A percentile compares a stretch with the other conserved stretches of the same genome.
These are phyloP conservation scores for Fopius arisanus DNA, from an alignment of 1,140 invertebrate genomes.

Conservation along the genomic window DNA sequence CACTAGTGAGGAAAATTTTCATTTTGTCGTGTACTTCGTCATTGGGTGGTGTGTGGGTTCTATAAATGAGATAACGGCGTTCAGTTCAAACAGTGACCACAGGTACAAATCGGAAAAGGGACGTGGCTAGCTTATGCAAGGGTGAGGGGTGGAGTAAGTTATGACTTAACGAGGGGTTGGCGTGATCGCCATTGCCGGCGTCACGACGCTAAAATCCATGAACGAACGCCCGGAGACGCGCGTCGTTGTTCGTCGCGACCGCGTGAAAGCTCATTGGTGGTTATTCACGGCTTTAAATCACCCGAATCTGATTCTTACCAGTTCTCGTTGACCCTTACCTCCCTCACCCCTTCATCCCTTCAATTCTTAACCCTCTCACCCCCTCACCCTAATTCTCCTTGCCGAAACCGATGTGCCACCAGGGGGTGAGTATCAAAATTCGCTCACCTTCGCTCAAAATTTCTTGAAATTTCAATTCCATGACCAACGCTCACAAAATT, in stretches of 20 bases:
- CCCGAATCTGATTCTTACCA: slow-evolving; percentile 48
- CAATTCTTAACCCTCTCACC: not conserved
- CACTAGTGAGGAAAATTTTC: not conserved
- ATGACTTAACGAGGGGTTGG: slow-evolving; percentile 65
- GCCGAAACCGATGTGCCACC: too few relatives aligned
- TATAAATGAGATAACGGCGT: slow-evolving; percentile 2
- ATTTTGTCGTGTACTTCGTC: not conserved
- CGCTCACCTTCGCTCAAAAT: too few relatives aligned
- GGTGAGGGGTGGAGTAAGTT: slow-evolving; percentile 55
- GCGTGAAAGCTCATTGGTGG: slow-evolving; percentile 21
- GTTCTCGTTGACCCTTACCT: not conserved
- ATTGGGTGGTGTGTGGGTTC: not conserved
- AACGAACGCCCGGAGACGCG: not conserved
- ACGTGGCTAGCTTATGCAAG: not conserved
- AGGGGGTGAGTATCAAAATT: too few relatives aligned
- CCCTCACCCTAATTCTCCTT: too few relatives aligned
- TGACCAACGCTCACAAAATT: too few relatives aligned
- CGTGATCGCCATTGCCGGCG: slow-evolving; percentile 47
- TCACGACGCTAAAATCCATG: not conserved
- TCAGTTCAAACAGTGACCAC: slow-evolving; percentile 13
- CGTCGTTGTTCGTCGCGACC: not conserved
- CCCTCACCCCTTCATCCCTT: not conserved
- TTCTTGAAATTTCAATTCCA: too few relatives aligned
- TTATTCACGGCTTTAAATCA: slow-evolving; percentile 42
- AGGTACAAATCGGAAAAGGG: slow-evolving; percentile 3